A percentile compares a stretch with the other conserved stretches of the same genome.
These are phyloP conservation scores for Zosterops lateralis DNA, from an alignment of 2,113 vertebrate genomes.

Conservation along the genomic window DNA sequence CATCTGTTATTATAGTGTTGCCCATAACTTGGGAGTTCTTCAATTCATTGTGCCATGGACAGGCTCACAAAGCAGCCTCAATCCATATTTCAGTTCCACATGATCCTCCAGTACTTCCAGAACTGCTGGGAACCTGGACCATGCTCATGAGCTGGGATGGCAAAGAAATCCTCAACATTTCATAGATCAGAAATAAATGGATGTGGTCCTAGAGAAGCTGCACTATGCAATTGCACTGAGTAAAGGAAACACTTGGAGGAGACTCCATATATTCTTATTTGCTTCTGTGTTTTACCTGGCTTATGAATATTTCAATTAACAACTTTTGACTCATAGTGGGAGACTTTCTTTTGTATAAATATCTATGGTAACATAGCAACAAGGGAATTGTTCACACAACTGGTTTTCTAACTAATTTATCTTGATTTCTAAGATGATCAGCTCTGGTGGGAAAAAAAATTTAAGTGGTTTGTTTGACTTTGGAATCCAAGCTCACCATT, in stretches of 20 bases:
- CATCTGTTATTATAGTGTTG: background rate
- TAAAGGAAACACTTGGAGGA: background rate
- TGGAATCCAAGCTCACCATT: background rate
- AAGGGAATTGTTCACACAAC: background rate
- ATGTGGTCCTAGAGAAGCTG: background rate
- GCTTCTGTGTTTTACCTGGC: background rate
- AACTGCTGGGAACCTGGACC: background rate
- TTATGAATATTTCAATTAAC: background rate
- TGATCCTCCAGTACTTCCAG: background rate
- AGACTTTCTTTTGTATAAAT: background rate
- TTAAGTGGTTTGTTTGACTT: background rate
- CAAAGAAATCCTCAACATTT: background rate
- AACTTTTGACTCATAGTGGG: background rate
- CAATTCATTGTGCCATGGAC: background rate
- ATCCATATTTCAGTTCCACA: background rate
- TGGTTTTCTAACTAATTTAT: background rate
- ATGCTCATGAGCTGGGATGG: background rate
- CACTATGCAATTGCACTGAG: background rate
- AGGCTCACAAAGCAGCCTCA: background rate
- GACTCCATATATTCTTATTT: background rate
- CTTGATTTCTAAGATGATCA: background rate
- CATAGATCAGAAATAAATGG: background rate
- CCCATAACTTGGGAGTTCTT: background rate
- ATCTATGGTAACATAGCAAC: constrained; percentile 9
- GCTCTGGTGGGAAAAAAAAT: background rate